These are phyloP conservation scores for Nannoperca obscura DNA, from an alignment of 2,797 vertebrate species.

Conservation along the genomic window DNA sequence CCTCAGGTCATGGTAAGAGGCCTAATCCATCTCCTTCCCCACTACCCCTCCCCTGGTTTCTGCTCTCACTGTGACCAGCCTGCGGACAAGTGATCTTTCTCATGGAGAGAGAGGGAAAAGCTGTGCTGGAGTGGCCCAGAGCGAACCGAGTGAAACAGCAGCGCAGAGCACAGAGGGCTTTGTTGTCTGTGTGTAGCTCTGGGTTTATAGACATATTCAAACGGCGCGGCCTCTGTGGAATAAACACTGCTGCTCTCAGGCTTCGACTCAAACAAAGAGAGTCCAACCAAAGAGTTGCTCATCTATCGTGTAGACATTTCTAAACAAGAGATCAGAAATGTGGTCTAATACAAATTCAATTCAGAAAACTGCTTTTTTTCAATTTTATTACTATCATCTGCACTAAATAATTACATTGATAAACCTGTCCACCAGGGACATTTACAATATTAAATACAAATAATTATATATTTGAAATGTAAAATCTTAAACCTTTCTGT, in stretches of 20 bases:
- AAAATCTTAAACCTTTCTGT: background rate
- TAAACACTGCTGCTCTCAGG: constrained; percentile 20
- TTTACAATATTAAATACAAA: background rate
- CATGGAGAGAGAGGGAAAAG: background rate
- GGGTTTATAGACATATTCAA: constrained; percentile 53
- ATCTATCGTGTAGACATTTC: background rate
- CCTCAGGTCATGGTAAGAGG: constrained; percentile 44
- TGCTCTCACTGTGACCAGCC: constrained; percentile 43
- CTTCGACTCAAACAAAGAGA: constrained; percentile 16
- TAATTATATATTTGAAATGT: background rate
- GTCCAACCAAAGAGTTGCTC: constrained; percentile 27
- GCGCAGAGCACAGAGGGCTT: constrained; percentile 55
- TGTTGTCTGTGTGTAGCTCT: constrained; percentile 63
- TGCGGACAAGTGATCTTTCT: constrained; percentile 54
- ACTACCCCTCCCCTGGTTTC: background rate
- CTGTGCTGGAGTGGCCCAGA: constrained; percentile 45
- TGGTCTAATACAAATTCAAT: background rate
- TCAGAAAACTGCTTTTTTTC: background rate
- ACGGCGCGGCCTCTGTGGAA: constrained; percentile 27
- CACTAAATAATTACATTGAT: background rate
- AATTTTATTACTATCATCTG: background rate
- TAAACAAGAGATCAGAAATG: background rate
- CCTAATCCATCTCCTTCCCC: constrained; percentile 28
- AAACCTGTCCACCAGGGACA: background rate
- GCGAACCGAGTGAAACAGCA: constrained; percentile 47